Conservation (phyloP, 2,888 invertebrate genomes). For the Andrena praecox region DNA sequence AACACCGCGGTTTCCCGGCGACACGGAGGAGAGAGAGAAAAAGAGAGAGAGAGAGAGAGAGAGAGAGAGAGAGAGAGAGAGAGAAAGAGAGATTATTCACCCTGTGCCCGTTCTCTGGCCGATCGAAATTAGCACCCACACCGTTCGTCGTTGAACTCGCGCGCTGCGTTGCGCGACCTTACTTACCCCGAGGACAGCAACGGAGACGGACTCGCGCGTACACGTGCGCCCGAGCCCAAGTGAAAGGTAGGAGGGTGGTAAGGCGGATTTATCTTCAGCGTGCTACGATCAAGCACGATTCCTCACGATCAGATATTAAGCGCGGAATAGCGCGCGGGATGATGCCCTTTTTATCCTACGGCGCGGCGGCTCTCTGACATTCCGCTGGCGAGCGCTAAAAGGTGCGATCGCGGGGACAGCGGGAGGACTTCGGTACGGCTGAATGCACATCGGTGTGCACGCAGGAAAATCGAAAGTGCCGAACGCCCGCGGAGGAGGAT, state of each 20-base stretch:
- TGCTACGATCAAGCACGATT: constrained; percentile 29
- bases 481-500: neutral
- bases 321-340: constrained; percentile 53
- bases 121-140: constrained; percentile 71
- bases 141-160: constrained; percentile 58
- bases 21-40: neutral
- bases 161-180: constrained; percentile 68
- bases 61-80: neutral
- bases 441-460: neutral
- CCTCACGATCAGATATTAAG: constrained; percentile 66
- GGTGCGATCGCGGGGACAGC: neutral
- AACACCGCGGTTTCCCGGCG: constrained; percentile 17
- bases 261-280: constrained; percentile 65
- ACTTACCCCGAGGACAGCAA: constrained; percentile 66
- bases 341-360: constrained; percentile 63
- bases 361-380: constrained; percentile 50
- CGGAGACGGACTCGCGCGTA: constrained; percentile 49
- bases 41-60: too few relatives aligned
- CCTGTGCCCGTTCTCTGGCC: constrained; percentile 63
- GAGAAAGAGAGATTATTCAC: constrained; percentile 23
- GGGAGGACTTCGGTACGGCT: neutral
- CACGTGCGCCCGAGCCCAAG: constrained; percentile 71
- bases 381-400: constrained; percentile 30
- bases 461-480: constrained; percentile 14
- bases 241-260: constrained; percentile 74